Evolutionary conservation across 2,797 vertebrate genomes (phyloP).

Genomic region (Chromobotia macracanthus): DNA sequence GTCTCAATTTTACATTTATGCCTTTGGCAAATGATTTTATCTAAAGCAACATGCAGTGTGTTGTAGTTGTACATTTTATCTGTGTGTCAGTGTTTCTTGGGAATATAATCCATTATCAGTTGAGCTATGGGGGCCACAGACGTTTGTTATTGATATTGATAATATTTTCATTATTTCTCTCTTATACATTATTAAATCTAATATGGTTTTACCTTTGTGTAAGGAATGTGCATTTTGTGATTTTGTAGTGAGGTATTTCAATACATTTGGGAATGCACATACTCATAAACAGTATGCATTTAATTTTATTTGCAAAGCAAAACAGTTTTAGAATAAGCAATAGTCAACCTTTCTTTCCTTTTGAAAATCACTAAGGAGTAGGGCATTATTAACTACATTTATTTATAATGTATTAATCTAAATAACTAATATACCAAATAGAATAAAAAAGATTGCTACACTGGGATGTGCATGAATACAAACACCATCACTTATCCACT

Average conservation of each 20-base stretch:
- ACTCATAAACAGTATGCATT: too few relatives aligned
- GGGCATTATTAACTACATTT: neutral
- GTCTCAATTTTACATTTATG: neutral
- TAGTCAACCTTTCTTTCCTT: too few relatives aligned
- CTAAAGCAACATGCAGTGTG: neutral
- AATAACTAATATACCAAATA: too few relatives aligned
- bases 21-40: neutral
- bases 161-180: neutral
- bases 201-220: neutral
- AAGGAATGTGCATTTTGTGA: neutral
- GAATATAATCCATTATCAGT: too few relatives aligned
- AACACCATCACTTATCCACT: neutral
- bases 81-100: too few relatives aligned
- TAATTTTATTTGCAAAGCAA: too few relatives aligned
- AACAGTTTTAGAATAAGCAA: too few relatives aligned
- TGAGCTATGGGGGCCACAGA: neutral
- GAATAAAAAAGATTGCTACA: too few relatives aligned
- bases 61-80: neutral
- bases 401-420: neutral
- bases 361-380: neutral
- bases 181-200: neutral
- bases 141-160: too few relatives aligned
- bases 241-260: neutral
- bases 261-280: slow-evolving; percentile 19
- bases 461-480: neutral